Percentiles rank a stretch among this genome's conserved stretches.
phyloP scores from a whole-genome alignment of 2,797 vertebrate genomes.

The Eurystomus glaucurus region DNA sequence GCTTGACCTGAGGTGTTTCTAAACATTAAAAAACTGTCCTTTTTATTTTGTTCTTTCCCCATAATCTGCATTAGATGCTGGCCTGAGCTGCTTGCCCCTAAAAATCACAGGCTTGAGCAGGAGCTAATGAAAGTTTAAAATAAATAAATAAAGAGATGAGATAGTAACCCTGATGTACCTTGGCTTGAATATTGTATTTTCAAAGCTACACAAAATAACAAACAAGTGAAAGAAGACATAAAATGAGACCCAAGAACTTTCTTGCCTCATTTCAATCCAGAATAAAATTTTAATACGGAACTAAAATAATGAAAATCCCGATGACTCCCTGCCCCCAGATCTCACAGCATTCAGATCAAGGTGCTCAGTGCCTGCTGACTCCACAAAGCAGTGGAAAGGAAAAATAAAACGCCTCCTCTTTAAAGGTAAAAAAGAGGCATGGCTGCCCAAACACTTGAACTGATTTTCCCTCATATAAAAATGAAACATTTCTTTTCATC shows the following conservation, averaged over 20 bases:
- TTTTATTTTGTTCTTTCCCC: not conserved
- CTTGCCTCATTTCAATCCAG: not conserved
- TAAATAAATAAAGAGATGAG: not conserved
- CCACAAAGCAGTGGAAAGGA: not conserved
- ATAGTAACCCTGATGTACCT: rapidly evolving
- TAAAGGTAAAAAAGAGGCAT: not conserved
- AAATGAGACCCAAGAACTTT: not conserved
- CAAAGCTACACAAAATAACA: conserved; percentile 20
- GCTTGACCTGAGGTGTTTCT: not conserved
- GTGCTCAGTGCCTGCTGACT: not conserved
- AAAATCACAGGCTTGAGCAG: not conserved
- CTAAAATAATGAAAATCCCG: not conserved
- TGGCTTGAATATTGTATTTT: not conserved
- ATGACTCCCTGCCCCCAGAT: not conserved
- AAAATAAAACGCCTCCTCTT: conserved; percentile 43
- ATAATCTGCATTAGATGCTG: not conserved
- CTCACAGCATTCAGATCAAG: not conserved
- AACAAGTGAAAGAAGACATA: not conserved
- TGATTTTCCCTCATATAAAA: not conserved
- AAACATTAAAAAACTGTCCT: conserved; percentile 8
- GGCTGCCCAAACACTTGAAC: not conserved
- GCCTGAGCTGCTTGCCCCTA: not conserved
- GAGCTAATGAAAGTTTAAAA: conserved; percentile 2
- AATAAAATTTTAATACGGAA: not conserved
- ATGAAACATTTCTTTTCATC: conserved; percentile 28